Percentiles rank a stretch among this genome's conserved stretches.
Evolutionary conservation across 2,113 vertebrate genomes (phyloP).

Genomic region (Larimichthys polyactis): DNA sequence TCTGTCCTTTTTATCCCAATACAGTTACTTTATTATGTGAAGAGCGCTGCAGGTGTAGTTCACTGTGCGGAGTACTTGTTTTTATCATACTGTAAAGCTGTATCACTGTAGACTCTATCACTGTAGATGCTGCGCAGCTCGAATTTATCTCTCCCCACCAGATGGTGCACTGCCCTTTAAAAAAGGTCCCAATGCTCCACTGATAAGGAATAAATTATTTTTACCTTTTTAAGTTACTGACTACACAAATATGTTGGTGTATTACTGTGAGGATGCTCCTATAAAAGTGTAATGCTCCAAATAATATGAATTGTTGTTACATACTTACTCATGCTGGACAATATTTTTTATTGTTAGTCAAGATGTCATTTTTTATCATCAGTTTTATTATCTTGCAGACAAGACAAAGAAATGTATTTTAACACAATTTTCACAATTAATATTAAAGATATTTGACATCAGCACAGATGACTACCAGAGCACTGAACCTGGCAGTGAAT

Average conservation of each 20-base stretch:
- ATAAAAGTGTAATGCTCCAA: background rate
- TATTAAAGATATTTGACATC: background rate
- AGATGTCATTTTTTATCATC: background rate
- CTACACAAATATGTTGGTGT: slow-evolving; percentile 7
- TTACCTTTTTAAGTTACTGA: slow-evolving; percentile 23
- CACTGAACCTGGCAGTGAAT: background rate
- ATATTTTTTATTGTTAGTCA: slow-evolving; percentile 15
- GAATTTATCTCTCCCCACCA: slow-evolving; percentile 48
- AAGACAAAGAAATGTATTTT: slow-evolving; percentile 13
- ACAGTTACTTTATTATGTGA: background rate
- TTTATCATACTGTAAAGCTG: slow-evolving; percentile 55
- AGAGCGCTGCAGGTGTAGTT: slow-evolving; percentile 29
- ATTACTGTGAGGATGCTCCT: background rate
- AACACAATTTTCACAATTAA: background rate
- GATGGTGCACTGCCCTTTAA: slow-evolving; percentile 57
- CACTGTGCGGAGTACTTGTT: slow-evolving; percentile 37
- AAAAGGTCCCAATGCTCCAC: slow-evolving; percentile 8
- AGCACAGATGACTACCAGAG: slow-evolving; percentile 13
- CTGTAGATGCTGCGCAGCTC: slow-evolving; percentile 53
- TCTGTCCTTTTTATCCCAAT: slow-evolving; percentile 47
- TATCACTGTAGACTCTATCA: slow-evolving; percentile 56
- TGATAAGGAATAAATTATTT: slow-evolving; percentile 13
- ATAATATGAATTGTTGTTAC: slow-evolving; percentile 25
- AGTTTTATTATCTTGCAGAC: background rate
- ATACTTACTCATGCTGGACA: slow-evolving; percentile 1